phyloP scores from a whole-genome alignment of 2,888 invertebrate species.

The Petrophora chlorosata region DNA sequence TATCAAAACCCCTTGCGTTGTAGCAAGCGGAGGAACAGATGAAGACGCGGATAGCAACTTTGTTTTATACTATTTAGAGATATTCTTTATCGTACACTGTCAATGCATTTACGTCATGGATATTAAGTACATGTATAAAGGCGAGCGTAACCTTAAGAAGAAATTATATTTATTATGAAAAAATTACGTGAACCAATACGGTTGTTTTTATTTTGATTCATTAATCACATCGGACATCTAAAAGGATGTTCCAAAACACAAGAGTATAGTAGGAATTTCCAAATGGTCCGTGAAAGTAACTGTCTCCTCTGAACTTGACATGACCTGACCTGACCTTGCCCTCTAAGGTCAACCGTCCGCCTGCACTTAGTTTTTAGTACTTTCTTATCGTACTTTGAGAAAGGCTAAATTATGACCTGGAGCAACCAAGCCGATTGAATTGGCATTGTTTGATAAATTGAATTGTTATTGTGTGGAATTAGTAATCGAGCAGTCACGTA shows the following conservation, averaged over 20 bases:
- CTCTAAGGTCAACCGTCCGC: conserved; percentile 8
- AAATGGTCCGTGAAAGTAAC: conserved; percentile 17
- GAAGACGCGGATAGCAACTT: too few species aligned
- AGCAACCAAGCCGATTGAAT: conserved; percentile 2
- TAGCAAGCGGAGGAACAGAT: too few species aligned
- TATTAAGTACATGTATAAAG: too few species aligned
- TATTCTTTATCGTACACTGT: too few species aligned
- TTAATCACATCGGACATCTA: conserved; percentile 1
- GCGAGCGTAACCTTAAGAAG: too few species aligned
- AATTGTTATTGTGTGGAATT: conserved; percentile 10
- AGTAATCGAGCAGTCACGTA: background rate
- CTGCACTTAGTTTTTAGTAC: conserved; percentile 16
- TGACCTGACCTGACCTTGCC: conserved; percentile 15
- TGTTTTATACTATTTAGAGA: too few species aligned
- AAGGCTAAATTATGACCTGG: conserved; percentile 10
- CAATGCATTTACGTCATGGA: too few species aligned
- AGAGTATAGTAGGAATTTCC: conserved; percentile 9
- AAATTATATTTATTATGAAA: too few species aligned
- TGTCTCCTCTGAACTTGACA: conserved; percentile 11
- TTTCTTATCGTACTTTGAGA: conserved; percentile 17
- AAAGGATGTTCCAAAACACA: conserved; percentile 2
- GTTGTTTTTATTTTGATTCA: background rate
- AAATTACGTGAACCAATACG: background rate
- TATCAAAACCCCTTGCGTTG: too few species aligned
- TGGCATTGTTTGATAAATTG: conserved; percentile 11